Percentiles rank a stretch among this genome's conserved stretches.
Conservation (phyloP, 2,113 vertebrate species). For the Dolichallabes microphthalmus region DNA sequence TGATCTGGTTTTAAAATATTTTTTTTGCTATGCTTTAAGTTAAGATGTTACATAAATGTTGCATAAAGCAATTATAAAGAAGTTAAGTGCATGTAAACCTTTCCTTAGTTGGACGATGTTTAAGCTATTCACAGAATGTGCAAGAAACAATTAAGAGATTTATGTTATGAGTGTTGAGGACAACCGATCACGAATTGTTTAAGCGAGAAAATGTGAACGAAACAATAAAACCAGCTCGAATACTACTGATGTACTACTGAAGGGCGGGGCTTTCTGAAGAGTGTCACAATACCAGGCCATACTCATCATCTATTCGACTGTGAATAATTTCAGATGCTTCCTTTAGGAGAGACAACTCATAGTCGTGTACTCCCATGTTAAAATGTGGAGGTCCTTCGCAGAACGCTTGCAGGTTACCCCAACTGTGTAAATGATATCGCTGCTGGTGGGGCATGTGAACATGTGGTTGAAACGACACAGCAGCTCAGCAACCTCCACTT, state of each 20-base stretch:
- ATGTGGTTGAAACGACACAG: constrained; percentile 20
- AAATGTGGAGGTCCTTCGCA: neutral
- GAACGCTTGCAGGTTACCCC: neutral
- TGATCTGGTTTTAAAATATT: no score
- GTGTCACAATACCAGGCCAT: neutral
- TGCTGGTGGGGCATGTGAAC: constrained; percentile 19
- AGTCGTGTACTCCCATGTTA: neutral
- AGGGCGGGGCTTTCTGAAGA: neutral
- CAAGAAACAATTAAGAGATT: neutral
- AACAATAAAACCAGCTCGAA: neutral
- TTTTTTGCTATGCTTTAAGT: no score
- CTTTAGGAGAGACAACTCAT: neutral
- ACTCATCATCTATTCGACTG: neutral
- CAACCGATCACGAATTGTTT: neutral
- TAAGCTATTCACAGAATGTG: no score
- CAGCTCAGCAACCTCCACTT: constrained; percentile 10
- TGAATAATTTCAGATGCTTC: neutral
- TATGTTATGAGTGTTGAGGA: neutral
- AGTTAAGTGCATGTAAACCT: neutral
- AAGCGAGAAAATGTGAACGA: neutral
- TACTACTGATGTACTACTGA: neutral
- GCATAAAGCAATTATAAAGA: neutral
- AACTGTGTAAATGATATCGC: neutral
- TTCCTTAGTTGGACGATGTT: neutral
- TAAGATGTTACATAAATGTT: neutral